Base-by-base conservation (phyloP, 2,113 vertebrate species). In the Hiodon tergisus region DNA sequence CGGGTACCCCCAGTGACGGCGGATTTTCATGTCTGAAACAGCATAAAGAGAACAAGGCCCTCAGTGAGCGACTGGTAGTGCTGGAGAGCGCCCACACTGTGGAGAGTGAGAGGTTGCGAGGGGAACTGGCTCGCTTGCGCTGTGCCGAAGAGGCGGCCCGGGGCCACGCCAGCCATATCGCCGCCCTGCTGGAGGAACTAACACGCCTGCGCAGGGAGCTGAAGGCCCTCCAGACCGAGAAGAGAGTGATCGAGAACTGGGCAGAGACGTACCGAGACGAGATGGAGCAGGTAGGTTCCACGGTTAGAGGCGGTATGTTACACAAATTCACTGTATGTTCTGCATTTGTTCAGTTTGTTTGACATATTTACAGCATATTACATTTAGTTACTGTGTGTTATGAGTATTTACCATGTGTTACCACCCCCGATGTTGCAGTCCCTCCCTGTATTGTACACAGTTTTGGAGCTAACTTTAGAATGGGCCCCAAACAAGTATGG, bases 41-140 rank as follows among this genome's bases (percentile, higher is more conserved):
- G 97, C 92, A 93, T 74, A 96, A 94, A 89, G 96, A 97, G 76
- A 95, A 95, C 89, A 94, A 90, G 84, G 92, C 90, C 70, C 86
- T 98, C 78, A 84, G 88, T 78, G 95, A 97, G 86, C 94, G 87
- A 82, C 80, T 97, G 82, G 88, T 68, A 69, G 86, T 2, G 57
- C 74, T 92, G 70, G 93, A 94, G 86, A 86, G 79, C 80, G 79
- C 85, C 0, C 92, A 90, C 61, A 82, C 74, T 4, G 79, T 85
- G 0, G 96, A 98, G 85, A 91, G 88, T 4, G 93, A 96, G 74
- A 95, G 89, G 83, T 87, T 95, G 63, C 87, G 86, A 11, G 85
- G 70, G 73, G 94, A 96, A 8, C 88, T 95, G 16, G 91, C 93
- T 70, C 88, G 89, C 68, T 91, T 98, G 8, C 90, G 89, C 0